Evolutionary conservation across 92 coral and sea anemone species (phyloP), one percentile per base, ranked within the genome.

Genomic region (Epizoanthus stellaris): DNA sequence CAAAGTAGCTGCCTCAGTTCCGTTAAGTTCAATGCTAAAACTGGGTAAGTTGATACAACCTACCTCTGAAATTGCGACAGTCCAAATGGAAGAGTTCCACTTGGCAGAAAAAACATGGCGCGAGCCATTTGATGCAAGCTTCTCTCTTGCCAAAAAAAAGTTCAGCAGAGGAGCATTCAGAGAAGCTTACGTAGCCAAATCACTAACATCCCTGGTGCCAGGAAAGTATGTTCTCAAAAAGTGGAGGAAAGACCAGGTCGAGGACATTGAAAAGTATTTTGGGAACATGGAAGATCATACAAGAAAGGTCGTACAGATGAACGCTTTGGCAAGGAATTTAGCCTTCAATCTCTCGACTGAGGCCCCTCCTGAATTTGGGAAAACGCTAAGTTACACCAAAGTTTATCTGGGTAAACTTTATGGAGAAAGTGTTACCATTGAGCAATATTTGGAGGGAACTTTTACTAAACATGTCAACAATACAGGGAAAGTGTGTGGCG

Each of bases 201-300:
- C 90, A 65, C 71, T 87, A 72, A 79, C 91, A 17, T 90, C 89
- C 40, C 76, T 84, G 67, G 72, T 47, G 66, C 30, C 72, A 68
- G 95, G 95, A 76, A 92, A 86, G 82, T 86, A 88, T 82, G 92
- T 89, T 25, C 84, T 92, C 62, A 92, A 92, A 85, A 82, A 89
- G 76, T 81, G 72, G 72, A 82, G 71, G 87, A 67, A 85, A 79
- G 89, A 90, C 30, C 87, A 90, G 67, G 80, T 90, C 64, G 10
- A 16, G 67, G 69, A 71, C 21, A 85, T 92, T 74, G 77, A 86
- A 80, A 75, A 83, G 73, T 63, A 82, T 49, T 92, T 92, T 82
- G 65, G 62, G 19, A 81, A 74, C 66, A 68, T 89, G n/a, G 94
- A 88, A 81, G 80, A 49, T 36, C 94, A 91, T 83, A 91, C 88